These are phyloP conservation scores for Urocolius indicus DNA, from an alignment of 2,113 vertebrate species.

Conservation along the genomic window DNA sequence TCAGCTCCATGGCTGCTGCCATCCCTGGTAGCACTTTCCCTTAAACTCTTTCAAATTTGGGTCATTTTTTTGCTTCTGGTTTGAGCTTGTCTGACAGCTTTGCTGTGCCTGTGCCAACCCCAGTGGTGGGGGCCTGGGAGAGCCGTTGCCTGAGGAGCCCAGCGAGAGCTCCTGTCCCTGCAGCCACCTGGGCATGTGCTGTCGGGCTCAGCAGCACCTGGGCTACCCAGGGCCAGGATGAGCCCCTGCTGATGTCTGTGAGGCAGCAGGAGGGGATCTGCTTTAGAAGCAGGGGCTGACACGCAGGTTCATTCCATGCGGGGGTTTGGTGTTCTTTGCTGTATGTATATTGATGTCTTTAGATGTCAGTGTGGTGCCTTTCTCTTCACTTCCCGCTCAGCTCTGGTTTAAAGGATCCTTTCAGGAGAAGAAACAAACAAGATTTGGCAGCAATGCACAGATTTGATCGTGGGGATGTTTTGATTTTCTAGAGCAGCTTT, in stretches of 20 bases:
- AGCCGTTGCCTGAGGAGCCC: background rate
- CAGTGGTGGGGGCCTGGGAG: fast-evolving
- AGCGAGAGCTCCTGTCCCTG: fast-evolving
- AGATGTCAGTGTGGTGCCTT: conserved; percentile 22
- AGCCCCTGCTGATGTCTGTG: background rate
- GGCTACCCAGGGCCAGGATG: background rate
- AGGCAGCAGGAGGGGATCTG: background rate
- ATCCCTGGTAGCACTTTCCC: background rate
- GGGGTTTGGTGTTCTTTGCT: background rate
- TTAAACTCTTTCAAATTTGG: background rate
- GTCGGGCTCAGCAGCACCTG: background rate
- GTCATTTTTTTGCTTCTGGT: background rate
- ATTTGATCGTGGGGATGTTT: background rate
- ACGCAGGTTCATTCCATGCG: fast-evolving
- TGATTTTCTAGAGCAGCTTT: background rate
- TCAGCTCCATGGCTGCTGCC: no score
- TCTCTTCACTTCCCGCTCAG: background rate
- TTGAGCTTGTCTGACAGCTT: background rate
- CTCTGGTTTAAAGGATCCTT: background rate
- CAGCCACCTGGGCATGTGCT: fast-evolving
- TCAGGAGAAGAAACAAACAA: background rate
- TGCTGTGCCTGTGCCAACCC: background rate
- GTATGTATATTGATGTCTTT: background rate
- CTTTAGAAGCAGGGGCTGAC: fast-evolving
- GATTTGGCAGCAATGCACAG: background rate